Evolutionary conservation across 2,113 vertebrate species (phyloP), one percentile per base, ranked within the genome.

Genomic region (Synchiropus splendidus): DNA sequence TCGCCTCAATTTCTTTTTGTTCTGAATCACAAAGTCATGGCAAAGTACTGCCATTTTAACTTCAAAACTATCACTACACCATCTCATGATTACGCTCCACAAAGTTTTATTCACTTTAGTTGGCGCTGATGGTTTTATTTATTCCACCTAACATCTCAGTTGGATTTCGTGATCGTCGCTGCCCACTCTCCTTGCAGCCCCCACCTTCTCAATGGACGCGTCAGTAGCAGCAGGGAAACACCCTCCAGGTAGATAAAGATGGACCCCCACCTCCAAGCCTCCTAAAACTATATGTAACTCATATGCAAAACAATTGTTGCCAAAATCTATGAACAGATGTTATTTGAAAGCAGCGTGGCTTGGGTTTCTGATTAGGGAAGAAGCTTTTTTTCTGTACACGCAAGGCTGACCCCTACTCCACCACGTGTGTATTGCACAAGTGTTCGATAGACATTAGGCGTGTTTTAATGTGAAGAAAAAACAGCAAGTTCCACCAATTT

Each of bases 331-430:
- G 48, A 75, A 50, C 85, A 86, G 81, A 85, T 85, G 86, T 74
- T 79, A 46, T 62, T 54, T 72, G 57, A 70, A 79, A 73, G 67
- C 71, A 74, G 86, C 86, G 75, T 88, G 78, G 85, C 84, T 85
- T 87, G 86, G 83, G 79, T 83, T 57, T 72, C 54, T 70, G 56
- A 48, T 36, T 50, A 67, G 10, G 45, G 55, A 56, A 55, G 47
- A 51, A 37, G 31, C 18, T 54, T 3, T 33, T 45, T 27, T 45
- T 49, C 1, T 31, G 18, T 15, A 21, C 45, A 62, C 48, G n/a
- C 61, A 74, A 61, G 49, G 39, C 49, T 69, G 65, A 55, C 64
- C 59, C 59, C 61, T 62, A 47, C 45, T 36, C 18, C 48, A 62
- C n/a, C 11, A 43, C 39, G 10, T 31, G 16, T 42, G 62, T 70